These are phyloP conservation scores for Yponomeuta sedellus DNA, from an alignment of 2,888 invertebrate genomes.

Conservation along the genomic window DNA sequence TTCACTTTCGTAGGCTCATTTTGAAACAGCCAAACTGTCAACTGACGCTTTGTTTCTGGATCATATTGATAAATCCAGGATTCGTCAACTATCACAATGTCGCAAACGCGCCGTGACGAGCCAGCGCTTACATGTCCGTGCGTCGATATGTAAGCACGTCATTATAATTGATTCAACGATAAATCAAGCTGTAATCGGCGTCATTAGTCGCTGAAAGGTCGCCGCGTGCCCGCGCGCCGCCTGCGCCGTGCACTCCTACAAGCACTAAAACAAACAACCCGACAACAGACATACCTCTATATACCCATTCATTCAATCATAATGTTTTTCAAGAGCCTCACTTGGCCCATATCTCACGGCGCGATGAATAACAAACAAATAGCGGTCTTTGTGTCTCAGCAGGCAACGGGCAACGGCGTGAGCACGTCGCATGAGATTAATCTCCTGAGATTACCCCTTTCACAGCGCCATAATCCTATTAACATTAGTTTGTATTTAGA, in stretches of 20 bases:
- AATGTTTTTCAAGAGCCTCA: neutral
- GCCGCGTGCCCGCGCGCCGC: neutral
- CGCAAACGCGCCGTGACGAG: too few species aligned
- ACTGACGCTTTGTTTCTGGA: too few species aligned
- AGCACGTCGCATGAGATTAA: conserved; percentile 13
- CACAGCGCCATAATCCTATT: conserved; percentile 15
- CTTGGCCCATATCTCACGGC: neutral
- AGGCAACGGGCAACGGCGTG: neutral
- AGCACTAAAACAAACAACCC: neutral
- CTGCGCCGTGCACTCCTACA: neutral
- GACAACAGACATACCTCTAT: neutral
- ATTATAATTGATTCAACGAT: neutral
- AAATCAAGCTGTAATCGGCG: neutral
- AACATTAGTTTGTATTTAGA: conserved; percentile 16
- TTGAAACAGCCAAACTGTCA: too few species aligned
- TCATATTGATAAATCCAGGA: too few species aligned
- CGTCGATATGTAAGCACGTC: neutral
- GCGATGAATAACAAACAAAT: conserved; percentile 2
- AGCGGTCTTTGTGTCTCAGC: neutral
- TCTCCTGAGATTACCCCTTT: conserved; percentile 14
- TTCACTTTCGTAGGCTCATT: too few species aligned
- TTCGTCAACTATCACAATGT: too few species aligned
- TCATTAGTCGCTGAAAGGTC: neutral
- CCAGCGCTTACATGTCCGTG: neutral
- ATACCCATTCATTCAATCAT: neutral